A percentile compares a stretch with the other conserved stretches of the same genome.
phyloP scores from a whole-genome alignment of 2,797 vertebrate species.

The Capromys pilorides region DNA sequence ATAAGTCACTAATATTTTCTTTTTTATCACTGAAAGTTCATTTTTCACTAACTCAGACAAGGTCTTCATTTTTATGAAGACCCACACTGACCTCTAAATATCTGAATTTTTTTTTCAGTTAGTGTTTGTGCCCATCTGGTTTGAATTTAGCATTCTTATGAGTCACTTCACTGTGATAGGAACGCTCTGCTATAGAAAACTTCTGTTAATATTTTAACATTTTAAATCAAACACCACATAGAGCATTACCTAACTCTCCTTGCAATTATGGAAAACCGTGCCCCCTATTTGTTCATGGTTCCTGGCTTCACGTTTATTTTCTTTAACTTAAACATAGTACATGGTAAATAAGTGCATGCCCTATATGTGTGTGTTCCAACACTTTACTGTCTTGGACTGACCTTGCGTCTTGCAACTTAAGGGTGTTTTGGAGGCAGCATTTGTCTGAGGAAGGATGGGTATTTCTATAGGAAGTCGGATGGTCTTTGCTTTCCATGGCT shows the following conservation, averaged over 20 bases:
- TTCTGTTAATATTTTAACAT: slow-evolving; percentile 88
- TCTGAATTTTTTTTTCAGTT: slow-evolving; percentile 83
- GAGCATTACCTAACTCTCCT: slow-evolving; percentile 83
- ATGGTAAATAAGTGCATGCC: slow-evolving; percentile 74
- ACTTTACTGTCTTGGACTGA: slow-evolving; percentile 80
- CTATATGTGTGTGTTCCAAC: slow-evolving; percentile 75
- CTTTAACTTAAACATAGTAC: slow-evolving; percentile 76
- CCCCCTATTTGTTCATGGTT: slow-evolving; percentile 70
- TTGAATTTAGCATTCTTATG: slow-evolving; percentile 90
- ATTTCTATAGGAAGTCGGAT: slow-evolving; percentile 84
- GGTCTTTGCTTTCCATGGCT: slow-evolving; percentile 85
- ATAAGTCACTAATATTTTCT: slow-evolving; percentile 84
- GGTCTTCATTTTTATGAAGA: slow-evolving; percentile 88
- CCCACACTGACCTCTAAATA: slow-evolving; percentile 87
- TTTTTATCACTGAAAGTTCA: slow-evolving; percentile 81
- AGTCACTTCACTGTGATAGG: slow-evolving; percentile 91
- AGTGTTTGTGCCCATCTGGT: slow-evolving; percentile 90
- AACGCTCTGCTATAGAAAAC: slow-evolving; percentile 86
- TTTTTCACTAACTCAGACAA: slow-evolving; percentile 85
- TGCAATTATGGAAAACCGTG: slow-evolving; percentile 72
- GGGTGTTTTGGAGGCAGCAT: slow-evolving; percentile 11
- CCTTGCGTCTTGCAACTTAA: slow-evolving; percentile 80
- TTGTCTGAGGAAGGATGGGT: slow-evolving; percentile 82
- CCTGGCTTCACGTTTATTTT: slow-evolving; percentile 73
- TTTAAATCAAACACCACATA: slow-evolving; percentile 85